Base-by-base conservation (phyloP, 2,888 invertebrate genomes). In the Bugula neritina region DNA sequence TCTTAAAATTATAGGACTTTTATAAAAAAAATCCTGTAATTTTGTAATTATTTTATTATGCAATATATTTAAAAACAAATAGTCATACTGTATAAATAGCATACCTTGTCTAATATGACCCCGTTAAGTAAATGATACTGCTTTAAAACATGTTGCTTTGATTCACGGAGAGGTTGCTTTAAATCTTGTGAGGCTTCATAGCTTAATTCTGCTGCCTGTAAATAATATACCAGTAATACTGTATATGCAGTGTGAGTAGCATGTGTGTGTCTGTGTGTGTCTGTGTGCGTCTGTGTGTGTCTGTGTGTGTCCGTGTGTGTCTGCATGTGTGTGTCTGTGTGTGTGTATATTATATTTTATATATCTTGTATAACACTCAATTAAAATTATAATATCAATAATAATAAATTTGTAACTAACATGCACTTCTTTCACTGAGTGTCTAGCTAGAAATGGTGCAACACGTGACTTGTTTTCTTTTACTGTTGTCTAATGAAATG, bases 161-260 rank as follows among this genome's bases (percentile, higher is more conserved):
- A 2, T 25, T 13, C 21, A 31, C 63, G 2, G 5, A 29, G 27
- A 5, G 63, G 63, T 31, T 63, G 63, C 13, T 31, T 63, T 2
- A 31, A 13, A 63, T 63, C 63, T 29, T 31, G 63, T 31, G 63
- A 21, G 10, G 63, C 31, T 63, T 63, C 63, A 31, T 63, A 63
- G 31, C 27, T 29, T 13, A 63, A 31, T 27, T 63, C 63, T 31
- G 63, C 27, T 25, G 63, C 63, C 63, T 63, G 21, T 27, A 29
- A 63, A 25, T 25, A 5, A 63, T 5, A 21, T 29, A 25, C 52
- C 52, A 55, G 23, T 23, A 5, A 55, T 5, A 13, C 13, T 27
- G 2, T 2, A 3, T 63, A 27, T 5, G 63, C n/a, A 13, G 34
- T 34, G 34, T 34, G 2, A 17, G 5, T 3, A 34, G 2, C 63